A percentile compares a stretch with the other conserved stretches of the same genome.
Evolutionary conservation across 2,888 invertebrate genomes (phyloP).

Genomic region (Timandra comae): DNA sequence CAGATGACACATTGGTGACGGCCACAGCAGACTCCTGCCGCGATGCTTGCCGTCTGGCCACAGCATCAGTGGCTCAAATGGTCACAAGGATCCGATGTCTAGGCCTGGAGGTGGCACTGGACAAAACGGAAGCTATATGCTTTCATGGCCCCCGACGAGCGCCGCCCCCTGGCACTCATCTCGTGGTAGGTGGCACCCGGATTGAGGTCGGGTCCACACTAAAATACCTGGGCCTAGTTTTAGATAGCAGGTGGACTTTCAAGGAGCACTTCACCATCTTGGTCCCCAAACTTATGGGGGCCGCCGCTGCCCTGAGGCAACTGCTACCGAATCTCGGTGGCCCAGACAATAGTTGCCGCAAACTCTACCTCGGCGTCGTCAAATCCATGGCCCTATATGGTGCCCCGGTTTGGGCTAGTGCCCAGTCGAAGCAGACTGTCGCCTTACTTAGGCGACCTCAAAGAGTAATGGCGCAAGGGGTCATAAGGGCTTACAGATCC

Average conservation of each 20-base stretch:
- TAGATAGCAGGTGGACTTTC: slow-evolving; percentile 12
- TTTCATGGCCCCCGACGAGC: no score
- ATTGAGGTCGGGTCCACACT: slow-evolving; percentile 1
- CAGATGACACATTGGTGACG: no score
- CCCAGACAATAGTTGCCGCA: not conserved
- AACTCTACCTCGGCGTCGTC: not conserved
- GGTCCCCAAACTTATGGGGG: no score
- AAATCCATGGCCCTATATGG: slow-evolving; percentile 2
- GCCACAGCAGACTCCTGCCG: no score
- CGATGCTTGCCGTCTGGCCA: no score
- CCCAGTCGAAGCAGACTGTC: not conserved
- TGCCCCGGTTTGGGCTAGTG: not conserved
- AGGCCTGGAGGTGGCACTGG: no score
- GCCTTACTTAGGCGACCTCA: slow-evolving; percentile 1
- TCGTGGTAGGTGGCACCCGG: no score
- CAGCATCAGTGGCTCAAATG: no score
- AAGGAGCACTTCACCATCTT: slow-evolving; percentile 4
- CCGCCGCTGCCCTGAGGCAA: slow-evolving; percentile 1
- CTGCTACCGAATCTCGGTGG: not conserved
- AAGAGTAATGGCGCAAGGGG: slow-evolving; percentile 1
- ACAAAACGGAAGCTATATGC: slow-evolving; percentile 1
- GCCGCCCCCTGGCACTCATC: no score
- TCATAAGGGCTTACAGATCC: slow-evolving; percentile 6
- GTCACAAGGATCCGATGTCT: no score
- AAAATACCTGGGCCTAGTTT: slow-evolving; percentile 11